phyloP scores from a whole-genome alignment of 2,797 vertebrate genomes.

The Argentina silus region DNA sequence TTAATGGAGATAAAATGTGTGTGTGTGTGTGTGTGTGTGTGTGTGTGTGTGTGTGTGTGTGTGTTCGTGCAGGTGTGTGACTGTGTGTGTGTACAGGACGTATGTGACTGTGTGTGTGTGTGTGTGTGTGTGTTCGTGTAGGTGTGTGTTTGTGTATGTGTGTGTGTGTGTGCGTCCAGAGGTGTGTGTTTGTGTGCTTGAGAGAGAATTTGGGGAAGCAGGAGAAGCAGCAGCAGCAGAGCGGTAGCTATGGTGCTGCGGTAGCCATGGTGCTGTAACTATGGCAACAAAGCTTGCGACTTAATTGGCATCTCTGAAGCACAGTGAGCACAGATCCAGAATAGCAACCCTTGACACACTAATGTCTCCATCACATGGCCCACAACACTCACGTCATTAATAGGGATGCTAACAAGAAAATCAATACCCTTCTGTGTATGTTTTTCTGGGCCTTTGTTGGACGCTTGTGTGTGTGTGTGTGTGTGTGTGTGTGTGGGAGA shows the following conservation, averaged over 20 bases:
- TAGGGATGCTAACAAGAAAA: slow-evolving; percentile 59
- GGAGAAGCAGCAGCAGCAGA: slow-evolving; percentile 55
- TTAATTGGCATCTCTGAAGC: slow-evolving; percentile 79
- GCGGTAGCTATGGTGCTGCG: slow-evolving; percentile 75
- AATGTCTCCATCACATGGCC: slow-evolving; percentile 56
- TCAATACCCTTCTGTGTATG: slow-evolving; percentile 53
- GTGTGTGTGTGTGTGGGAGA: neutral
- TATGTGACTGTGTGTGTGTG: slow-evolving; percentile 27
- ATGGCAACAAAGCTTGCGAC: slow-evolving; percentile 81
- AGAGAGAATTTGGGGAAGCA: slow-evolving; percentile 53
- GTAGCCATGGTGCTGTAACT: slow-evolving; percentile 75
- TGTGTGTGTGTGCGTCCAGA: neutral
- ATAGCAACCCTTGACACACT: slow-evolving; percentile 80
- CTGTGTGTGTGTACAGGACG: slow-evolving; percentile 2
- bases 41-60: neutral
- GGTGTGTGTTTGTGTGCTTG: slow-evolving; percentile 32
- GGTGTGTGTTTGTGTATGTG: slow-evolving; percentile 19
- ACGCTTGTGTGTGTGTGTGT: neutral
- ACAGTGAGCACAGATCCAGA: slow-evolving; percentile 71
- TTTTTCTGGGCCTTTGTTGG: neutral
- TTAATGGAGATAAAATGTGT: slow-evolving; percentile 39
- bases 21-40: slow-evolving; percentile 22
- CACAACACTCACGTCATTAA: slow-evolving; percentile 62
- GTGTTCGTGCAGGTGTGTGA: too few species aligned
- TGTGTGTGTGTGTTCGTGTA: slow-evolving; percentile 11